Percentiles rank a stretch among this genome's conserved stretches.
phyloP scores from a whole-genome alignment of 2,888 invertebrate species.

The Druceiella hillmani region DNA sequence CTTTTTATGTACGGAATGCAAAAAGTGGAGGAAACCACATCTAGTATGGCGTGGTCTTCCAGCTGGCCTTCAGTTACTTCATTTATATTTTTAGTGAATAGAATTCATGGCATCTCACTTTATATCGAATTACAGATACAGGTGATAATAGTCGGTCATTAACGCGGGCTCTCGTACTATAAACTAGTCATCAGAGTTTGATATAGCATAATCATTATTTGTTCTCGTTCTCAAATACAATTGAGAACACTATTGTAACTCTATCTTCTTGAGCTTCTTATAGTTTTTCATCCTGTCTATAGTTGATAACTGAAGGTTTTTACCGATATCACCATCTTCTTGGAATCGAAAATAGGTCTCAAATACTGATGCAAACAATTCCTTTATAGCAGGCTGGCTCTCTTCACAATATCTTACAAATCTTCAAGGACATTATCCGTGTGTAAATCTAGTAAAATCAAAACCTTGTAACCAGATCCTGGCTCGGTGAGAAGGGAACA shows the following conservation, averaged over 20 bases:
- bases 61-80: too few relatives aligned
- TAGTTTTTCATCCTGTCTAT: slow-evolving; percentile 98
- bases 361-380: slow-evolving; percentile 99
- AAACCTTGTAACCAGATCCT: slow-evolving; percentile 94
- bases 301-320: slow-evolving; percentile 97
- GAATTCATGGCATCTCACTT: too few relatives aligned
- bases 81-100: too few relatives aligned
- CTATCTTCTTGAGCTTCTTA: slow-evolving; percentile 97
- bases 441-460: slow-evolving; percentile 88
- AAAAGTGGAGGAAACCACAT: too few relatives aligned
- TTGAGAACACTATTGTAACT: slow-evolving; percentile 98
- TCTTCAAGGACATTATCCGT: slow-evolving; percentile 86
- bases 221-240: slow-evolving; percentile 97
- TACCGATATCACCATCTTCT: slow-evolving; percentile 84
- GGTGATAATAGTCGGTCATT: too few relatives aligned
- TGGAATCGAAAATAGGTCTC: slow-evolving; percentile 99
- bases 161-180: too few relatives aligned
- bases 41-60: too few relatives aligned
- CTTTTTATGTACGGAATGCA: too few relatives aligned
- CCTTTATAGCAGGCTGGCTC: slow-evolving; percentile 90
- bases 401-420: slow-evolving; percentile 85
- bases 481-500: slow-evolving; percentile 75
- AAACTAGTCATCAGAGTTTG: too few relatives aligned
- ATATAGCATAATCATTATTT: too few relatives aligned
- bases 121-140: too few relatives aligned